Evolutionary conservation across 2,113 vertebrate species (phyloP), one percentile per base, ranked within the genome.

Genomic region (Podilymbus podiceps): DNA sequence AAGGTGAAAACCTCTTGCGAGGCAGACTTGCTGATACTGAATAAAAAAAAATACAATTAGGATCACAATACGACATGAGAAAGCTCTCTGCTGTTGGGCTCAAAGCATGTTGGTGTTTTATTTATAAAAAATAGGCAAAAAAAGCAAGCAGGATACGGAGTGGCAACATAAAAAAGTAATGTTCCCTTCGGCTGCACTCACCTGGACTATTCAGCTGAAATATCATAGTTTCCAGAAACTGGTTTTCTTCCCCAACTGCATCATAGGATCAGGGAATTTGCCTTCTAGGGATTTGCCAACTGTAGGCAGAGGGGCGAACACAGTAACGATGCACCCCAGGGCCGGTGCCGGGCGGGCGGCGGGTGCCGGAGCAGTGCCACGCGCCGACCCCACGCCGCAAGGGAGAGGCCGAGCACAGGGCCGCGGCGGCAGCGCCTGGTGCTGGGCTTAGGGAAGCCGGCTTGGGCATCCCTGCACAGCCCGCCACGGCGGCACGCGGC

Each of bases 301-400:
- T 18, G 2, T 1, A 12, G 52, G 44, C 33, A 38, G 23, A 28
- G 59, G 12, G 22, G 40, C 28, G 55, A 66, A 40, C 27, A 33
- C 33, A 87, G 55, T 11, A 16, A 15, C 16, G 8, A 9, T 2
- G 8, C 21, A 33, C 52, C 55, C 1, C 25, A 5, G 4, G 38
- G 24, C 31, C 2, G 15, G 15, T 23, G 19, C 40, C 12, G 62
- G 50, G 44, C 50, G 38, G 44, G 42, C 5, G 18, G 52, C 14
- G 2, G 11, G 72, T 46, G 16, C 56, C 1, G 1, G 7, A 40
- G 46, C 47, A 4, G 8, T 5, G 55, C 8, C 72, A 3, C 8
- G 1, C 33, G 46, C 24, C 6, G 7, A 15, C 31, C 1, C 53
- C 4, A 3, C 12, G 4, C 38, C 6, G 2, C 31, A 3, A 10